These are phyloP conservation scores for Apodemia zela DNA, from an alignment of 2,888 invertebrate species.

Conservation along the genomic window DNA sequence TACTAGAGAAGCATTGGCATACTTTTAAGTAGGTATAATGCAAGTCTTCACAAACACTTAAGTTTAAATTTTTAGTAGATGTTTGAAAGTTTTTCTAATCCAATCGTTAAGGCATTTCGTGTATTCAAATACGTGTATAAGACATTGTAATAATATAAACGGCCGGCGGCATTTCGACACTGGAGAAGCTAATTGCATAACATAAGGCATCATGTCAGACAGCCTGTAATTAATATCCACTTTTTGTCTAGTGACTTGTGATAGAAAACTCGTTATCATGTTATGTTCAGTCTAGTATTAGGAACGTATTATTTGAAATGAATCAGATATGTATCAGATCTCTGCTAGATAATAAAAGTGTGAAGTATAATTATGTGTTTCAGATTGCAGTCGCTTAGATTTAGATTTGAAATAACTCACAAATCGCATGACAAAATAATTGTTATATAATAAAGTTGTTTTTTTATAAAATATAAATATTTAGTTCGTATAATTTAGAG, in stretches of 20 bases:
- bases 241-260: constrained; percentile 12
- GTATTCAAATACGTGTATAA: constrained; percentile 27
- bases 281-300: background rate
- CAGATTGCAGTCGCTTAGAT: too few relatives aligned
- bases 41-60: background rate
- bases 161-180: constrained; percentile 31
- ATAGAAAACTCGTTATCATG: constrained; percentile 10
- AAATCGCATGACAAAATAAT: too few relatives aligned
- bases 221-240: constrained; percentile 26
- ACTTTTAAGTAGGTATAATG: too few relatives aligned
- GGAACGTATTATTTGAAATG: background rate
- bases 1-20: too few relatives aligned
- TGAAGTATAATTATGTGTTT: too few relatives aligned
- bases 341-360: too few relatives aligned
- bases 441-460: too few relatives aligned
- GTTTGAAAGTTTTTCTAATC: background rate
- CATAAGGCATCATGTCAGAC: constrained; percentile 29
- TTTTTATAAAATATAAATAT: too few relatives aligned
- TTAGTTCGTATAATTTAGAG: too few relatives aligned
- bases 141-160: constrained; percentile 31
- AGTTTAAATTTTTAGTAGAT: background rate
- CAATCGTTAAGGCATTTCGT: background rate
- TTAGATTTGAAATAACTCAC: too few relatives aligned
- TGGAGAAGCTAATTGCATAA: constrained; percentile 31
- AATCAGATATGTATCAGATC: background rate